A percentile compares a stretch with the other conserved stretches of the same genome.
phyloP scores from a whole-genome alignment of 2,888 invertebrate species.

The Acrobasis repandana region DNA sequence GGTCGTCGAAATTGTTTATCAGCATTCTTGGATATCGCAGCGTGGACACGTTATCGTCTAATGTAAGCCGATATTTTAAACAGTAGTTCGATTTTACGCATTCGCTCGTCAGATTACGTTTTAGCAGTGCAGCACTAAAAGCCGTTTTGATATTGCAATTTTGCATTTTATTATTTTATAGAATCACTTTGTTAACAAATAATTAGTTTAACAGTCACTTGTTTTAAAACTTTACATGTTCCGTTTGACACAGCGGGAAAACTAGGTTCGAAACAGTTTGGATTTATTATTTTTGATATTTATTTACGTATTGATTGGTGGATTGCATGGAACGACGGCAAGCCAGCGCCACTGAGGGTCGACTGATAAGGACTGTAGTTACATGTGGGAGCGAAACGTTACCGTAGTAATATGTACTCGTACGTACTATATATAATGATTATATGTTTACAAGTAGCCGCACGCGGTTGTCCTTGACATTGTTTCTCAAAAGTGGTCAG shows the following conservation, averaged over 20 bases:
- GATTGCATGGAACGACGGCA: not conserved
- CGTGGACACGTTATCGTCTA: slow-evolving; percentile 55
- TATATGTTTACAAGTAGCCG: slow-evolving; percentile 13
- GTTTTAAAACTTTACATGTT: slow-evolving; percentile 5
- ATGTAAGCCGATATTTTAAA: slow-evolving; percentile 59
- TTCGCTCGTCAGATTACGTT: slow-evolving; percentile 25
- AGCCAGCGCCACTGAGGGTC: slow-evolving; percentile 33
- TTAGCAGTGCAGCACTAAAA: slow-evolving; percentile 20
- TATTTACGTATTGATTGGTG: not conserved
- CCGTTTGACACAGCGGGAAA: not conserved
- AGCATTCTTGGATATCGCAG: slow-evolving; percentile 34
- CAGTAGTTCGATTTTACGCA: slow-evolving; percentile 31
- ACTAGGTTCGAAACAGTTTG: not conserved
- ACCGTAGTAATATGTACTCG: slow-evolving; percentile 2
- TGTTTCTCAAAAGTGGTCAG: slow-evolving; percentile 11
- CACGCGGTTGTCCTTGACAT: slow-evolving; percentile 19
- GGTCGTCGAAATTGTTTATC: slow-evolving; percentile 35
- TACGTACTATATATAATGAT: not conserved
- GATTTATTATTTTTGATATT: not conserved
- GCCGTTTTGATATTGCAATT: slow-evolving; percentile 23
- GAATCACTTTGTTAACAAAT: not conserved
- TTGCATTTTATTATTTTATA: not conserved
- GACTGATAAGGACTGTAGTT: slow-evolving; percentile 58
- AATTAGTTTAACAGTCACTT: not conserved
- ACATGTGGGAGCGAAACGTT: slow-evolving; percentile 9